phyloP scores from a whole-genome alignment of 2,888 invertebrate genomes.

The Tiphia femorata region DNA sequence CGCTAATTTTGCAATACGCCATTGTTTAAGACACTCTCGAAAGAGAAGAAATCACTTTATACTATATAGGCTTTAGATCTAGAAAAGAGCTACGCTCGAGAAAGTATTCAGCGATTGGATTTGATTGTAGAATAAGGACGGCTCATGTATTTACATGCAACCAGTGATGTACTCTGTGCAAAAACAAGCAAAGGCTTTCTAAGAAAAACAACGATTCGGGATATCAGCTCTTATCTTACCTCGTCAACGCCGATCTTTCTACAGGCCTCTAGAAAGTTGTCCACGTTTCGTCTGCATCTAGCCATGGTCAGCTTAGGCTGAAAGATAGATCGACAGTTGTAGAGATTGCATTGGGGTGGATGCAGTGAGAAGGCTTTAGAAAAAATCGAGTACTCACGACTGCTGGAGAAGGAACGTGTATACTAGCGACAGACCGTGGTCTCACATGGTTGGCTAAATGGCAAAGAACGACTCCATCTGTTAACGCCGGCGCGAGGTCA shows the following conservation, averaged over 20 bases:
- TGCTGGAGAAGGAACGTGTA: conserved; percentile 94
- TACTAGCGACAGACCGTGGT: conserved; percentile 91
- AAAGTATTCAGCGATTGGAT: too few relatives aligned
- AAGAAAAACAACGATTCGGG: conserved; percentile 32
- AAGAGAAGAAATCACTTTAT: too few relatives aligned
- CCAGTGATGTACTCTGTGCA: conserved; percentile 13
- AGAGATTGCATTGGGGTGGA: not conserved
- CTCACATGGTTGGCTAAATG: conserved; percentile 94
- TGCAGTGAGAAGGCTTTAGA: not conserved
- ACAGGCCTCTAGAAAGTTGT: conserved; percentile 95
- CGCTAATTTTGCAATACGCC: too few relatives aligned
- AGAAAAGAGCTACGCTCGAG: too few relatives aligned
- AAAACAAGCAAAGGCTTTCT: conserved; percentile 31
- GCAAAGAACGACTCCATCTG: conserved; percentile 94
- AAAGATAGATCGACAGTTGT: not conserved
- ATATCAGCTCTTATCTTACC: conserved; percentile 75
- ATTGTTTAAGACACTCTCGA: too few relatives aligned
- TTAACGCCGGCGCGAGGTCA: conserved; percentile 85
- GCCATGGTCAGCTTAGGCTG: conserved; percentile 97
- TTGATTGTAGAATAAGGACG: too few relatives aligned
- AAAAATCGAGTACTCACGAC: conserved; percentile 76
- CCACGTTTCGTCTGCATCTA: conserved; percentile 92
- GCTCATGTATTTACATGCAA: too few relatives aligned
- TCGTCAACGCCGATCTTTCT: conserved; percentile 94
- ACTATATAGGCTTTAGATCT: too few relatives aligned